phyloP scores from a whole-genome alignment of 2,888 invertebrate genomes.

The Lottia gigantea region DNA sequence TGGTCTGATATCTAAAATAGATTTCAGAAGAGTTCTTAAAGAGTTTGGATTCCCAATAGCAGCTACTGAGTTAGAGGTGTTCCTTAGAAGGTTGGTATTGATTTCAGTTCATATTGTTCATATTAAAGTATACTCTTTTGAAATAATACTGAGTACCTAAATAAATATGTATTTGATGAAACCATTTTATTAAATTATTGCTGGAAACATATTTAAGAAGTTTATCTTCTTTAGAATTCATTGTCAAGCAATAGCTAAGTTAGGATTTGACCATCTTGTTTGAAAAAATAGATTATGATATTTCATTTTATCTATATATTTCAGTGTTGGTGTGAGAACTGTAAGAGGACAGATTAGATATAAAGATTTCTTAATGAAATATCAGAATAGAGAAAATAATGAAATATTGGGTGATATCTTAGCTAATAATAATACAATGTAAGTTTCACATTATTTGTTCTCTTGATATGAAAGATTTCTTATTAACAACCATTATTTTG shows the following conservation, averaged over 20 bases:
- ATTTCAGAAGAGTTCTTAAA: slow-evolving; percentile 55
- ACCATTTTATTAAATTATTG: too few species aligned
- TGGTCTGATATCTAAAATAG: slow-evolving; percentile 50
- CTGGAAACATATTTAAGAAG: too few species aligned
- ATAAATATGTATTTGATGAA: too few species aligned
- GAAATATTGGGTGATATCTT: slow-evolving; percentile 44
- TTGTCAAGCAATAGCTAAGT: too few species aligned
- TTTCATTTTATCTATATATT: neutral
- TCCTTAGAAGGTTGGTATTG: slow-evolving; percentile 48
- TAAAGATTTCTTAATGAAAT: slow-evolving; percentile 48
- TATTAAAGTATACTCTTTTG: too few species aligned
- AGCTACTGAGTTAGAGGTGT: slow-evolving; percentile 52
- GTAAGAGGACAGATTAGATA: slow-evolving; percentile 50
- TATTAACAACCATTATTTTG: too few species aligned
- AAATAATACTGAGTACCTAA: too few species aligned
- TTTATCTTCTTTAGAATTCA: too few species aligned
- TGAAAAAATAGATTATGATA: too few species aligned
- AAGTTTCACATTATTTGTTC: slow-evolving; percentile 29
- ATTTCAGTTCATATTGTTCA: too few species aligned
- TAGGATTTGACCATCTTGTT: too few species aligned
- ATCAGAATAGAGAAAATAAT: slow-evolving; percentile 45
- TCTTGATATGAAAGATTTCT: too few species aligned
- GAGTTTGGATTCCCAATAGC: slow-evolving; percentile 56
- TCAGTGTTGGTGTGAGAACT: slow-evolving; percentile 39
- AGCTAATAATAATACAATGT: slow-evolving; percentile 40